Evolutionary conservation across 2,888 invertebrate genomes (phyloP).

Genomic region (Drosophila nr. perissopoda): DNA sequence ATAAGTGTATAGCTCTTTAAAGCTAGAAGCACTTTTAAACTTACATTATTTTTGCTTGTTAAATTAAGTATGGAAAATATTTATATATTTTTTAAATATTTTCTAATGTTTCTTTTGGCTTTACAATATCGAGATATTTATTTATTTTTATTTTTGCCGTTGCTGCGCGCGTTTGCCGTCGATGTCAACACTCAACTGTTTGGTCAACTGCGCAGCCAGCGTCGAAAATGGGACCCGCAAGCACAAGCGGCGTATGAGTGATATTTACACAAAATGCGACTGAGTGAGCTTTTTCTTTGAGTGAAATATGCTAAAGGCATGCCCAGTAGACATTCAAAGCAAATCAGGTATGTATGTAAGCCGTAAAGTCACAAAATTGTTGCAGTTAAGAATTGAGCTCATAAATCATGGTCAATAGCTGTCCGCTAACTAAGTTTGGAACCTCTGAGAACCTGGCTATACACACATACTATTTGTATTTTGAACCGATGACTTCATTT

Average conservation of each 20-base stretch:
- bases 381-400: slow-evolving; percentile 6
- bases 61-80: slow-evolving; percentile 1
- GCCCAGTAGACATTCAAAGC: background rate
- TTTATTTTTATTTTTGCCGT: slow-evolving; percentile 37
- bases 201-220: slow-evolving; percentile 69
- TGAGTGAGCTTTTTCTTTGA: slow-evolving; percentile 59
- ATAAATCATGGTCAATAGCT: slow-evolving; percentile 27
- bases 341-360: background rate
- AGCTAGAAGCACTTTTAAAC: slow-evolving; percentile 16
- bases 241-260: slow-evolving; percentile 77
- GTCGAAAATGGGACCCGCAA: slow-evolving; percentile 46
- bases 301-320: slow-evolving; percentile 1
- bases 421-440: slow-evolving; percentile 24
- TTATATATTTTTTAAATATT: slow-evolving; percentile 1
- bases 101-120: slow-evolving; percentile 17
- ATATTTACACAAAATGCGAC: slow-evolving; percentile 48
- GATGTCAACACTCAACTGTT: slow-evolving; percentile 74
- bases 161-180: slow-evolving; percentile 70
- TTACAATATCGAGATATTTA: slow-evolving; percentile 11
- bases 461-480: slow-evolving; percentile 33
- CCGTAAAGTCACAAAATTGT: slow-evolving; percentile 21
- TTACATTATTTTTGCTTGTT: slow-evolving; percentile 27
- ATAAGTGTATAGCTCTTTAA: background rate
- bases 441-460: slow-evolving; percentile 19
- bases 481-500: slow-evolving; percentile 77